These are phyloP conservation scores for Mactra quadrangularis DNA, from an alignment of 1,140 invertebrate genomes.

Conservation along the genomic window DNA sequence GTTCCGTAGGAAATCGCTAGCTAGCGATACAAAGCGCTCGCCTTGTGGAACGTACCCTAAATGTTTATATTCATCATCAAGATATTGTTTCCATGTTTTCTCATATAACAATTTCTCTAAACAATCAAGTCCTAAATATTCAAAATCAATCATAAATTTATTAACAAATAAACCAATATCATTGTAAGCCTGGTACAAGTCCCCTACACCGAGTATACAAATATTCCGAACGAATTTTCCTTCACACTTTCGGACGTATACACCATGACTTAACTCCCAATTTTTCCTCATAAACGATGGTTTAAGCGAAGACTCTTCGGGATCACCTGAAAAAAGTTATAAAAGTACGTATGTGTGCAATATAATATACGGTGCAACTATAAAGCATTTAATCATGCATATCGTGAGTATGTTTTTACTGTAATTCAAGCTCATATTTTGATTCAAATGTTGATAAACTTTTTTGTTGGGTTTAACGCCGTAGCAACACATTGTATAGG, in stretches of 20 bases:
- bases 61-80: slow-evolving; percentile 54
- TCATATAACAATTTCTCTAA: slow-evolving; percentile 71
- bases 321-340: slow-evolving; percentile 67
- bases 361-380: too few species aligned
- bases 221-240: slow-evolving; percentile 71
- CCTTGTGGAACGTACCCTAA: slow-evolving; percentile 58
- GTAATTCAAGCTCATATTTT: too few species aligned
- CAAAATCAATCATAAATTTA: slow-evolving; percentile 72
- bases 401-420: too few species aligned
- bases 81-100: slow-evolving; percentile 65
- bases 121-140: slow-evolving; percentile 73
- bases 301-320: slow-evolving; percentile 62
- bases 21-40: too few species aligned
- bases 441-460: too few species aligned
- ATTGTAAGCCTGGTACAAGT: slow-evolving; percentile 71
- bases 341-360: too few species aligned
- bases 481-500: too few species aligned
- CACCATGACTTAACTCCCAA: slow-evolving; percentile 63
- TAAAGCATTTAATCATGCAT: too few species aligned
- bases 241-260: slow-evolving; percentile 61
- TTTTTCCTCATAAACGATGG: slow-evolving; percentile 74
- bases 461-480: too few species aligned
- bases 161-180: slow-evolving; percentile 75
- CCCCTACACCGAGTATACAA: slow-evolving; percentile 78
- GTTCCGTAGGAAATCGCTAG: too few species aligned